These are phyloP conservation scores for Agapostemon virescens DNA, from an alignment of 2,888 invertebrate species.

Conservation along the genomic window DNA sequence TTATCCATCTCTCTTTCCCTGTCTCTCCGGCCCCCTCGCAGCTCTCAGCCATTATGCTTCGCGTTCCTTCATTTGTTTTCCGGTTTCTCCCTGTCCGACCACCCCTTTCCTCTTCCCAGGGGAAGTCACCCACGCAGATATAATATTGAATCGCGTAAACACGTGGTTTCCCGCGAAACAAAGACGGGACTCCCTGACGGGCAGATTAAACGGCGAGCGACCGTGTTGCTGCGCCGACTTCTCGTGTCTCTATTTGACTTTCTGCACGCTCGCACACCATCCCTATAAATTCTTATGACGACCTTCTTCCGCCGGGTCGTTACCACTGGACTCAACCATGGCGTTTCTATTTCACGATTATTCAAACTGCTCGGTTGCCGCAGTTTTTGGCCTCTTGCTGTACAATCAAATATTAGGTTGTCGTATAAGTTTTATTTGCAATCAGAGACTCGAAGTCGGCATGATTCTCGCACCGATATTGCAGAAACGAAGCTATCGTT, in stretches of 20 bases:
- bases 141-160: constrained; percentile 54
- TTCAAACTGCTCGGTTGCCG: background rate
- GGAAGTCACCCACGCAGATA: constrained; percentile 59
- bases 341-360: background rate
- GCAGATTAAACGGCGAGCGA: constrained; percentile 9
- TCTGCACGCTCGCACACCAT: background rate
- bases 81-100: constrained; percentile 60
- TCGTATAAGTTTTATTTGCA: background rate
- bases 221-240: background rate
- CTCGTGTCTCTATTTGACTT: constrained; percentile 12
- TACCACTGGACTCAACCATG: background rate
- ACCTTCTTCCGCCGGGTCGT: background rate
- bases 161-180: constrained; percentile 43
- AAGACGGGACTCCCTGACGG: constrained; percentile 13
- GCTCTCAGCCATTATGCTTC: constrained; percentile 61
- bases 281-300: background rate
- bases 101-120: constrained; percentile 50
- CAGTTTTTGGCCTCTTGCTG: background rate
- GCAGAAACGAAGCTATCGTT: too few relatives aligned
- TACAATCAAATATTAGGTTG: background rate
- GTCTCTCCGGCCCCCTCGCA: constrained; percentile 31
- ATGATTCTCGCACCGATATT: too few relatives aligned
- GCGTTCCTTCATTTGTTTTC: constrained; percentile 66
- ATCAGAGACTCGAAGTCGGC: too few relatives aligned
- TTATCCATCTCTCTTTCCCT: constrained; percentile 50